These are phyloP conservation scores for Trididemnum miniatum DNA, from an alignment of 23 tunicate species.

Conservation along the genomic window DNA sequence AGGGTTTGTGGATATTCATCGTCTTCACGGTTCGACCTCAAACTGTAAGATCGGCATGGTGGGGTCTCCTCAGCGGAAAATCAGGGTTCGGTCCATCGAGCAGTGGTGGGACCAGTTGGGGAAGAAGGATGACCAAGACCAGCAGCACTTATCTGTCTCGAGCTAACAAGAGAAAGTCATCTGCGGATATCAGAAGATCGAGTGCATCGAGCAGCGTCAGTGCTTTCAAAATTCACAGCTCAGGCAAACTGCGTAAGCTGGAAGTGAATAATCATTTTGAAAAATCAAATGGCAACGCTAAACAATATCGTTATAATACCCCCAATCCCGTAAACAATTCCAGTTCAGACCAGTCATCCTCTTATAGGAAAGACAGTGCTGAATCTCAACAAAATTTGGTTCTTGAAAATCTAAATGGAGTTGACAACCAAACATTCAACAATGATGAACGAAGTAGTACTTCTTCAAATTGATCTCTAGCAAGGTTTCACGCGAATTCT, in stretches of 20 bases:
- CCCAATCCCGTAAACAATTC: neutral
- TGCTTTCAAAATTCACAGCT: too few species aligned
- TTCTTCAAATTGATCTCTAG: neutral
- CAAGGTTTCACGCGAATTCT: too few species aligned
- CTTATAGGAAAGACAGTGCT: neutral
- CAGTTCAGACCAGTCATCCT: neutral
- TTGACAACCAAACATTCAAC: neutral
- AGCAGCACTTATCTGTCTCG: conserved; percentile 21
- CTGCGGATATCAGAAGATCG: neutral
- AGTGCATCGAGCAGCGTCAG: conserved; percentile 3
- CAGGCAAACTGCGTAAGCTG: neutral
- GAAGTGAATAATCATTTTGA: neutral
- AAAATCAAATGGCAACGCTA: neutral
- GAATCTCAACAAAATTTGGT: neutral
- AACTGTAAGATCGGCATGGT: conserved; percentile 59
- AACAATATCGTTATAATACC: neutral
- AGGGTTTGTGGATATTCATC: conserved; percentile 93
- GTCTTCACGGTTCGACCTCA: conserved; percentile 72
- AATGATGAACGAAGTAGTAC: neutral
- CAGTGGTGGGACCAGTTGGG: neutral
- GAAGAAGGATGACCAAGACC: conserved; percentile 22
- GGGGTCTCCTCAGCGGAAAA: conserved; percentile 2
- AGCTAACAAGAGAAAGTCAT: neutral
- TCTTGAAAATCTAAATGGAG: neutral
- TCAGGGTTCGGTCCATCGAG: neutral